Conservation (phyloP, 2,797 vertebrate genomes). For the Jordanella pulchra region DNA sequence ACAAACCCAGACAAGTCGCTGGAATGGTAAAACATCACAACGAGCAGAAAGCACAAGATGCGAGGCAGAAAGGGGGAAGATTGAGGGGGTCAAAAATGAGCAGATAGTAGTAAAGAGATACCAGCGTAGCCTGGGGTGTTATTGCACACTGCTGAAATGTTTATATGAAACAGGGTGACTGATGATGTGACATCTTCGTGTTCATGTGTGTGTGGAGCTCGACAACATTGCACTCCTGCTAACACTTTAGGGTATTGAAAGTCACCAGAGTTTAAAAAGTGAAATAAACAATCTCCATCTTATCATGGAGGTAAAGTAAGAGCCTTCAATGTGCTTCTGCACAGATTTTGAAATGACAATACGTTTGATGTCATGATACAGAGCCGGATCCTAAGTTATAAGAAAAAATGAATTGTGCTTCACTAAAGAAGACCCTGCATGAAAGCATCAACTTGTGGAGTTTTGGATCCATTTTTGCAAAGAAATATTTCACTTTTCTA, state of each 20-base stretch:
- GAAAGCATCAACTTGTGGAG: neutral
- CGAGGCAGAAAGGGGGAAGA: slow-evolving; percentile 28
- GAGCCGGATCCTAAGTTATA: neutral
- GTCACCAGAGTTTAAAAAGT: slow-evolving; percentile 10
- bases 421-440: neutral
- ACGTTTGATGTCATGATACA: neutral
- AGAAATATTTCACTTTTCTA: neutral
- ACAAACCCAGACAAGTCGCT: slow-evolving; percentile 12
- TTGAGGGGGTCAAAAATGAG: slow-evolving; percentile 36
- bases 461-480: neutral
- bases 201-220: neutral
- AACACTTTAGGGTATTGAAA: neutral
- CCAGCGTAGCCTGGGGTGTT: slow-evolving; percentile 31
- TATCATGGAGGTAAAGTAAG: neutral
- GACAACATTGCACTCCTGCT: neutral
- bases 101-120: slow-evolving; percentile 44
- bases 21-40: slow-evolving; percentile 39
- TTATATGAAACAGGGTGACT: slow-evolving; percentile 44
- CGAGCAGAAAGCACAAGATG: slow-evolving; percentile 27
- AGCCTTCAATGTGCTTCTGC: neutral
- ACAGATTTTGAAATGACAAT: neutral
- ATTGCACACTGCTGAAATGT: slow-evolving; percentile 41
- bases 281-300: neutral
- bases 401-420: neutral
- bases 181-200: slow-evolving; percentile 33